These are phyloP conservation scores for Pristionchus maxplancki DNA, from an alignment of 2,888 invertebrate species.

Conservation along the genomic window DNA sequence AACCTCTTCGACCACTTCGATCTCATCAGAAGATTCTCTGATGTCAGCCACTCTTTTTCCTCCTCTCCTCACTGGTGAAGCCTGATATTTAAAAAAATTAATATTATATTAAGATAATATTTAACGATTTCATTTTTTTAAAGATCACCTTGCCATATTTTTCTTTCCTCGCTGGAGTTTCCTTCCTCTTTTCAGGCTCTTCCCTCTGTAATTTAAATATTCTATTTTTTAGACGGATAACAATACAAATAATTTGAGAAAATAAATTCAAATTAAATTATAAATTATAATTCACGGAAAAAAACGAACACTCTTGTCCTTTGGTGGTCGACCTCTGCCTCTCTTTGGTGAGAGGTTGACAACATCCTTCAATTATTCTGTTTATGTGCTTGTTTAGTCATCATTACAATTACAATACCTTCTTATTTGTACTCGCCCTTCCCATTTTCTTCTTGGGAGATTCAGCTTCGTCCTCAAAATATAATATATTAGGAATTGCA, in stretches of 20 bases:
- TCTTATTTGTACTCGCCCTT: background rate
- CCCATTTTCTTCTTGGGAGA: background rate
- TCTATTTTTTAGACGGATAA: too few relatives aligned
- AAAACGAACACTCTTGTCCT: background rate
- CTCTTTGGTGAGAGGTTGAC: too few relatives aligned
- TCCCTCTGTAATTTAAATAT: background rate
- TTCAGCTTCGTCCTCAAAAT: background rate
- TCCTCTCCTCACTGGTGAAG: background rate
- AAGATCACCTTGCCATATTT: background rate
- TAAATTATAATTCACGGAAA: background rate
- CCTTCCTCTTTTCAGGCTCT: background rate
- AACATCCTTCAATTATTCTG: background rate
- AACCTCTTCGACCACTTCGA: background rate
- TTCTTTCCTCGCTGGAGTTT: background rate
- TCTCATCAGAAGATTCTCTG: background rate
- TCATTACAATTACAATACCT: background rate
- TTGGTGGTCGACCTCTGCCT: background rate
- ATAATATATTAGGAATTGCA: background rate
- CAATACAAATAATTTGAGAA: too few relatives aligned
- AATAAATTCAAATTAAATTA: too few relatives aligned
- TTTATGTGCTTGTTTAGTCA: background rate
- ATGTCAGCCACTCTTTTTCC: background rate
- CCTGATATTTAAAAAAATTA: background rate
- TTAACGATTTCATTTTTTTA: too few relatives aligned
- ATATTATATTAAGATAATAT: too few relatives aligned